Evolutionary conservation across 1,140 invertebrate species (phyloP).

Genomic region (Drosophila rhopaloa): DNA sequence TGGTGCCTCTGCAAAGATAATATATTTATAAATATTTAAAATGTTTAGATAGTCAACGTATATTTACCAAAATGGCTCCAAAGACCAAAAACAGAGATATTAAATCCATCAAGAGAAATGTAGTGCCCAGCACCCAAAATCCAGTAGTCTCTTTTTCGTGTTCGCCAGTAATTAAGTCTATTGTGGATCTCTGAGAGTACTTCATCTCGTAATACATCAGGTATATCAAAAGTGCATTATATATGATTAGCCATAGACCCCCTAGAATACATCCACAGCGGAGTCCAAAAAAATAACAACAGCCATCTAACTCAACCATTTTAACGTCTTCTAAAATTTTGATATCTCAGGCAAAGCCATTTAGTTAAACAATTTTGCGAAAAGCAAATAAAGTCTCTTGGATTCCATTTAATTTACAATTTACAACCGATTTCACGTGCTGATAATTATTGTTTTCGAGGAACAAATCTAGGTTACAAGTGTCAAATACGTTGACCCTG

Average conservation of each 20-base stretch:
- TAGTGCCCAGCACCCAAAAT: constrained; percentile 17
- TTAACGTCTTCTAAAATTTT: background rate
- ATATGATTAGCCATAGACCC: background rate
- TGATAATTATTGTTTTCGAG: constrained; percentile 25
- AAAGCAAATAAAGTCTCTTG: too few relatives aligned
- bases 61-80: constrained; percentile 11
- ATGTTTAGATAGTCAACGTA: background rate
- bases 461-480: constrained; percentile 46
- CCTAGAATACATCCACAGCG: constrained; percentile 13
- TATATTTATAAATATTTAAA: too few relatives aligned
- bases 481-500: constrained; percentile 30
- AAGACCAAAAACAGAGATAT: background rate
- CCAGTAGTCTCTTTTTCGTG: background rate
- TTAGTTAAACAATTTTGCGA: background rate
- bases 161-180: background rate
- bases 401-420: background rate
- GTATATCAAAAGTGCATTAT: background rate
- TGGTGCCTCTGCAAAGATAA: background rate
- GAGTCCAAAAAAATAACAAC: constrained; percentile 11
- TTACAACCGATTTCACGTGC: constrained; percentile 1
- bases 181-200: background rate
- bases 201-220: constrained; percentile 16
- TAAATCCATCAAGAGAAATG: background rate
- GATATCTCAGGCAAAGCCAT: background rate
- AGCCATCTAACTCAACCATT: background rate